Base-by-base conservation (phyloP, 2,797 vertebrate genomes). In the Poliocrania exsul region DNA sequence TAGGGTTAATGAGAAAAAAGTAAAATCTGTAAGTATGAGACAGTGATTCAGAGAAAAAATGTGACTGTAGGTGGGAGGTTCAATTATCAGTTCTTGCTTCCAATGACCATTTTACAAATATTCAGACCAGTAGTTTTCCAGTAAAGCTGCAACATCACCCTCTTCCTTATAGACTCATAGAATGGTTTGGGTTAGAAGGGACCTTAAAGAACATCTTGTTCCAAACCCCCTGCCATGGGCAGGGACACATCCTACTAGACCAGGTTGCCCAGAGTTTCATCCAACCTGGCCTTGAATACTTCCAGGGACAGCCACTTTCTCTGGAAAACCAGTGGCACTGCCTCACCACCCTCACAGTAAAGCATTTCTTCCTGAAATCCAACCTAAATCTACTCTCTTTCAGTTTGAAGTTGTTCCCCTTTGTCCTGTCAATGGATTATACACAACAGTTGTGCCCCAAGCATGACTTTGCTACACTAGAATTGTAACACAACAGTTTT, bases 321-420 rank as follows among this genome's bases (percentile, higher is more conserved):
- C 38, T 19, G 4, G 25, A 9, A 0, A 40, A 31, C 38, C 20
- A 31, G 16, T 51, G 0, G 8, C 16, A 50, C 14, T 0, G 9
- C 25, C 13, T 71, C 15, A 24, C 3, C 15, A 64, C 10, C 5
- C 28, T 23, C n/a, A 33, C 3, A 57, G 44, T 0, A 23, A 62
- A 51, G 3, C 40, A 53, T 12, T 58, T 46, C 20, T 64, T 42
- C 15, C 9, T 19, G 15, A 33, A 26, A 46, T 23, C 17, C 44
- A 7, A 51, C 31, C 12, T 46, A 40, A 33, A 71, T 15, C 24
- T 26, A 3, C 15, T 20, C 17, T 25, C 19, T 44, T 44, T 31
- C 15, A 24, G 9, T 40, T 46, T 65, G 38, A 78, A 65, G 46
- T 9, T 25, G 28, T 40, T 60, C 8, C 11, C 33, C 21, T 29